These are phyloP conservation scores for Lycocerus yunnanus DNA, from an alignment of 2,888 invertebrate species.

Conservation along the genomic window DNA sequence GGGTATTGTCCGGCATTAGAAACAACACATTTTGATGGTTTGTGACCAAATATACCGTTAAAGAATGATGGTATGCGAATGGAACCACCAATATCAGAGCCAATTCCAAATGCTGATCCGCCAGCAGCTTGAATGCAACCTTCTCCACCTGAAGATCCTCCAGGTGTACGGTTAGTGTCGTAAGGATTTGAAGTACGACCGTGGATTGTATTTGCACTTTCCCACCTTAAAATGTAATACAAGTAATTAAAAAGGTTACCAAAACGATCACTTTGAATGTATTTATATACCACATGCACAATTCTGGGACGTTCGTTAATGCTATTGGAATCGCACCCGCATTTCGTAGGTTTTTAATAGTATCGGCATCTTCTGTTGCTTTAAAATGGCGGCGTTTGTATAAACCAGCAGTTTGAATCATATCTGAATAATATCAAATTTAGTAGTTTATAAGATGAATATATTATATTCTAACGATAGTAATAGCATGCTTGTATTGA, in stretches of 20 bases:
- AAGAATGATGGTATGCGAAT: constrained; percentile 94
- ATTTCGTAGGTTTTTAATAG: constrained; percentile 69
- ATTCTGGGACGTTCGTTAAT: constrained; percentile 89
- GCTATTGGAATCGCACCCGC: constrained; percentile 90
- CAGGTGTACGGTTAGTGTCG: constrained; percentile 82
- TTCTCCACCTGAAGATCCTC: constrained; percentile 93
- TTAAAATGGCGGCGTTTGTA: constrained; percentile 68
- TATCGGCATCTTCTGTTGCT: constrained; percentile 74
- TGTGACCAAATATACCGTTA: constrained; percentile 94
- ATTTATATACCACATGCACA: constrained; percentile 85
- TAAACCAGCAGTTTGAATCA: constrained; percentile 83
- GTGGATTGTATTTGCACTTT: constrained; percentile 81
- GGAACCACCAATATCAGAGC: constrained; percentile 95
- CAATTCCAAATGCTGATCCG: constrained; percentile 87
- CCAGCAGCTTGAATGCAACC: constrained; percentile 76
- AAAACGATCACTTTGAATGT: no score
- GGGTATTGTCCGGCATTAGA: constrained; percentile 85
- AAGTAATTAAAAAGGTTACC: no score
- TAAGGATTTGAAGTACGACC: constrained; percentile 88
- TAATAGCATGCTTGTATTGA: no score
- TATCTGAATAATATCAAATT: constrained; percentile 56
- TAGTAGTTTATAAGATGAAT: no score
- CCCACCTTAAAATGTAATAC: constrained; percentile 69
- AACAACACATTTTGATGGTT: constrained; percentile 75
- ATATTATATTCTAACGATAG: no score